Percentiles rank a stretch among this genome's conserved stretches.
Conservation (phyloP, 2,888 invertebrate species). For the Amiota communis region DNA sequence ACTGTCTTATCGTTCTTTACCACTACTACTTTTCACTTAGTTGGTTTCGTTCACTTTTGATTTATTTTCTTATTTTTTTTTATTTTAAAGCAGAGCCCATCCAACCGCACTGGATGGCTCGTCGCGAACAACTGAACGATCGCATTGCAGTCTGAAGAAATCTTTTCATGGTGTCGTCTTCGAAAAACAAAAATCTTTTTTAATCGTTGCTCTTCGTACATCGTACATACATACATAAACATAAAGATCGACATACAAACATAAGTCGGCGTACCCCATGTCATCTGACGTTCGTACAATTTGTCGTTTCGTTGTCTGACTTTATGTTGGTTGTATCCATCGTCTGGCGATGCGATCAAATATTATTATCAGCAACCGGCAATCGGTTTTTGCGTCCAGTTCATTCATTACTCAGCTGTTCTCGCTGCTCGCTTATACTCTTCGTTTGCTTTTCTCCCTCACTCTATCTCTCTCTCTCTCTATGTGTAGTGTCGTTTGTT, state of each 20-base stretch:
- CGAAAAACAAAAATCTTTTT: not conserved
- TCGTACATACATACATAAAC: not conserved
- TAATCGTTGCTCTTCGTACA: too few species aligned
- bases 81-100: too few species aligned
- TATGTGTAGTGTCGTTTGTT: too few species aligned
- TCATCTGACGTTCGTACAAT: not conserved
- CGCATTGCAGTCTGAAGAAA: conserved; percentile 18
- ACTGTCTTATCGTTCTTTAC: conserved; percentile 50
- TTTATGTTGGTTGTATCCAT: not conserved
- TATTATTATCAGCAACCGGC: conserved; percentile 3
- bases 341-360: not conserved
- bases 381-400: not conserved
- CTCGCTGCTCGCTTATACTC: not conserved
- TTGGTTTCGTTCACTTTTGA: conserved; percentile 27
- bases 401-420: conserved; percentile 26
- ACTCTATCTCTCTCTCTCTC: not conserved
- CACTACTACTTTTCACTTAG: conserved; percentile 49
- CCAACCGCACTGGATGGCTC: conserved; percentile 73
- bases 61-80: conserved; percentile 12
- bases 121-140: conserved; percentile 70
- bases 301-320: conserved; percentile 8
- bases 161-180: conserved; percentile 5
- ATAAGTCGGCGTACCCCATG: conserved; percentile 4
- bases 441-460: too few species aligned
- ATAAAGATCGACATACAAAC: not conserved